These are phyloP conservation scores for Lanistes nyassanus DNA, from an alignment of 1,140 invertebrate species.

Conservation along the genomic window DNA sequence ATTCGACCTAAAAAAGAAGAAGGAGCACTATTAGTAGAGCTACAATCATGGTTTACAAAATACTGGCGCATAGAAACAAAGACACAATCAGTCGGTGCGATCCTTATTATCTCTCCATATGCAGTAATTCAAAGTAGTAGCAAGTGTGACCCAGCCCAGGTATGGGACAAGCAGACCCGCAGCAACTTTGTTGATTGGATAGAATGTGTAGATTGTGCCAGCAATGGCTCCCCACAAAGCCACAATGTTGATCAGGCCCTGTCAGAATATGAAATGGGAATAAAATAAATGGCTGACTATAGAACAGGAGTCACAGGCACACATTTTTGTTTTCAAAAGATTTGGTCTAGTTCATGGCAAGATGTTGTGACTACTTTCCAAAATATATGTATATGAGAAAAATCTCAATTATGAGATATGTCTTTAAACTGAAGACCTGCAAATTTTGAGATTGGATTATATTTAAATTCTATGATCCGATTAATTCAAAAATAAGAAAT, in stretches of 20 bases:
- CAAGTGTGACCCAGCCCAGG: constrained; percentile 80
- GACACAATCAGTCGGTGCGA: constrained; percentile 36
- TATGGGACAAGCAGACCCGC: constrained; percentile 82
- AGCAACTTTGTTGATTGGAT: constrained; percentile 76
- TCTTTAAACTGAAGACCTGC: too few relatives aligned
- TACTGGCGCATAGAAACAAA: neutral
- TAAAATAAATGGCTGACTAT: too few relatives aligned
- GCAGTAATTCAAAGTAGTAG: constrained; percentile 74
- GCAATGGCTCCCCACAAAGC: constrained; percentile 74
- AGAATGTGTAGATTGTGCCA: constrained; percentile 76
- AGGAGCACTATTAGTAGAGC: too few relatives aligned
- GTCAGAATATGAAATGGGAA: too few relatives aligned
- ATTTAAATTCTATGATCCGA: too few relatives aligned
- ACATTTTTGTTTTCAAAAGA: neutral
- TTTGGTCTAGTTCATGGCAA: neutral
- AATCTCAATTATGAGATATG: too few relatives aligned
- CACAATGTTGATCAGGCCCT: constrained; percentile 79
- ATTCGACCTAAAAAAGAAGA: too few relatives aligned
- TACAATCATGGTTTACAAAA: neutral
- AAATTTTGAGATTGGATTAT: too few relatives aligned
- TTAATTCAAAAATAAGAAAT: too few relatives aligned
- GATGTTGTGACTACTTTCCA: too few relatives aligned
- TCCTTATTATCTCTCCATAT: constrained; percentile 74
- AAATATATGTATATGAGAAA: too few relatives aligned
- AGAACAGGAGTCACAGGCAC: too few relatives aligned